phyloP scores from a whole-genome alignment of 2,113 vertebrate species.

The Malurus melanocephalus region DNA sequence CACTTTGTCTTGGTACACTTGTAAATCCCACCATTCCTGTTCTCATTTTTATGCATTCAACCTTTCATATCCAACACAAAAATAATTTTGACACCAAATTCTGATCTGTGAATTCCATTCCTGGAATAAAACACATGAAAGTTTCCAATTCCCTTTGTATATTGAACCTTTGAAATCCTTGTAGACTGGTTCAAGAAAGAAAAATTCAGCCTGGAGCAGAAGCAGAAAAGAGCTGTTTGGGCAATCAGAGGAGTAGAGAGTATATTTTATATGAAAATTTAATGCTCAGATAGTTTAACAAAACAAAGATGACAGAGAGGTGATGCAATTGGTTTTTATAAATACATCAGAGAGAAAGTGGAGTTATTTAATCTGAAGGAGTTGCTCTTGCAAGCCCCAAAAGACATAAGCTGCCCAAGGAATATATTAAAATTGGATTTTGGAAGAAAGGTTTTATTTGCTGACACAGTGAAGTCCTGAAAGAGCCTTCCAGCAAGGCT shows the following conservation, averaged over 20 bases:
- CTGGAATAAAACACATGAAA: neutral
- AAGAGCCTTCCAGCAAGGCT: neutral
- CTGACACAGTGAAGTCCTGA: neutral
- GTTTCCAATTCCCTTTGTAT: neutral
- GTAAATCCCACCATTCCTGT: neutral
- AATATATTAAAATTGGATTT: neutral
- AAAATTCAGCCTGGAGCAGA: neutral
- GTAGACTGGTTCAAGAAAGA: neutral
- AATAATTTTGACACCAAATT: neutral
- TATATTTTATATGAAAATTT: neutral
- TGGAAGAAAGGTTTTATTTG: neutral
- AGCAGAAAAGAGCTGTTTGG: neutral
- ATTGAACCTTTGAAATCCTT: neutral
- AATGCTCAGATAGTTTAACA: conserved; percentile 2
- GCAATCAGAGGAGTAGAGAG: neutral
- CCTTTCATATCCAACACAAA: neutral
- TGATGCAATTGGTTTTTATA: neutral
- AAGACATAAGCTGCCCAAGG: neutral
- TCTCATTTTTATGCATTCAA: neutral
- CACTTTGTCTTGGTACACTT: neutral
- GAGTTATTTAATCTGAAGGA: neutral
- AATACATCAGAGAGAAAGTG: neutral
- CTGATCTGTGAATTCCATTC: neutral
- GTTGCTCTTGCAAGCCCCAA: neutral
- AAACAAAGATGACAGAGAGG: conserved; percentile 2